Evolutionary conservation across 2,113 vertebrate genomes (phyloP).

Genomic region (Saccopteryx bilineata): DNA sequence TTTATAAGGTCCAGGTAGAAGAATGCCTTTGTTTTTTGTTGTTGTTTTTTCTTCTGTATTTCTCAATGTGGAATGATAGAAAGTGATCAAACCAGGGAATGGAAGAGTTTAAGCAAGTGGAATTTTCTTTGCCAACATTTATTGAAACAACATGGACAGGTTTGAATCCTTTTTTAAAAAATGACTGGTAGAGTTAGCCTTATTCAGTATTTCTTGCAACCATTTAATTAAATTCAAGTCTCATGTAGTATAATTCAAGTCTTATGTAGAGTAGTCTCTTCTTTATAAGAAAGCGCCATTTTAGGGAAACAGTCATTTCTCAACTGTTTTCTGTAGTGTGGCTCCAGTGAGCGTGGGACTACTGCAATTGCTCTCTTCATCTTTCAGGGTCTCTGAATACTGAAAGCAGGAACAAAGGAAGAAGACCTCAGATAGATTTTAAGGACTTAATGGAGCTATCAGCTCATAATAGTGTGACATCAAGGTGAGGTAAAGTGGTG

Average conservation of each 20-base stretch:
- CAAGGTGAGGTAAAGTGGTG: not conserved
- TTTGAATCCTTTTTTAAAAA: constrained; percentile 64
- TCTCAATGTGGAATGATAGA: constrained; percentile 42
- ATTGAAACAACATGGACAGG: constrained; percentile 72
- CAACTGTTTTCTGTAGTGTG: not conserved
- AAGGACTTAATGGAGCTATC: not conserved
- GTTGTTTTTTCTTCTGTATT: not conserved
- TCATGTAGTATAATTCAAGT: constrained; percentile 63
- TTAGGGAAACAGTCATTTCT: constrained; percentile 36
- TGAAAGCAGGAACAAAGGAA: not conserved
- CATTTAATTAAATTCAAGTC: constrained; percentile 69
- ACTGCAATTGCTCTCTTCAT: not conserved
- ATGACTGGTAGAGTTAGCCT: constrained; percentile 53
- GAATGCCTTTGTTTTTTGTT: not conserved
- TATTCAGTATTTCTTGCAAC: constrained; percentile 67
- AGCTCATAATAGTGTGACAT: not conserved
- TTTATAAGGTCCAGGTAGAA: constrained; percentile 46
- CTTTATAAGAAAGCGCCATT: constrained; percentile 9
- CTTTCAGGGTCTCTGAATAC: not conserved
- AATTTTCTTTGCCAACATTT: constrained; percentile 73
- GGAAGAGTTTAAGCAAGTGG: constrained; percentile 65
- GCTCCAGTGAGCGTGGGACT: not conserved
- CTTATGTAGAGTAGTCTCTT: constrained; percentile 47
- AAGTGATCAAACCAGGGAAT: constrained; percentile 51
- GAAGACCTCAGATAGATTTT: not conserved